A percentile compares a stretch with the other conserved stretches of the same genome.
Conservation (phyloP, 2,888 invertebrate genomes). For the Cabera pusaria region DNA sequence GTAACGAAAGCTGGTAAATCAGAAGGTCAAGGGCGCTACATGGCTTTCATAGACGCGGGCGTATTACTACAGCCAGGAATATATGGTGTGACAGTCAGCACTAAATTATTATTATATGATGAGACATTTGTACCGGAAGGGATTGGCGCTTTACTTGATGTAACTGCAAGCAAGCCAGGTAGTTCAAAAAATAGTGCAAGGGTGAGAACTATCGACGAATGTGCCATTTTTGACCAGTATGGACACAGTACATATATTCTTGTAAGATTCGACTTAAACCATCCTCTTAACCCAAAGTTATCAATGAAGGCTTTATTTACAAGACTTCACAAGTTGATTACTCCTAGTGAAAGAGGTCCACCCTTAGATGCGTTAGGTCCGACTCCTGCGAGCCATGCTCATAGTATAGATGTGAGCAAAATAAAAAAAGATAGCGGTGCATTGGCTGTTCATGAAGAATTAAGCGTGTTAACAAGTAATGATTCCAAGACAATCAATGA, state of each 20-base stretch:
- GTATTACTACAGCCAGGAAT: slow-evolving; percentile 63
- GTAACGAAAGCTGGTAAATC: slow-evolving; percentile 62
- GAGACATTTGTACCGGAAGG: slow-evolving; percentile 50
- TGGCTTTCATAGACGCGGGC: slow-evolving; percentile 61
- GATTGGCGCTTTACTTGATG: slow-evolving; percentile 51
- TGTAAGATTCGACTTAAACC: slow-evolving; percentile 62
- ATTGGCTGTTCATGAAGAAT: slow-evolving; percentile 68
- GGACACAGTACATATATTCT: slow-evolving; percentile 57
- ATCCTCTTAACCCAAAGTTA: slow-evolving; percentile 52
- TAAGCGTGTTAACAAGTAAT: slow-evolving; percentile 58
- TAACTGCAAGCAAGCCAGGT: slow-evolving; percentile 61
- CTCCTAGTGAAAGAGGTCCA: slow-evolving; percentile 40
- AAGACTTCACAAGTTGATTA: slow-evolving; percentile 49
- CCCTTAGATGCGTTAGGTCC: slow-evolving; percentile 49
- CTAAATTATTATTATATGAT: slow-evolving; percentile 51
- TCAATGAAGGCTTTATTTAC: slow-evolving; percentile 55
- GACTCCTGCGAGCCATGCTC: slow-evolving; percentile 47
- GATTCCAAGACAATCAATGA: slow-evolving; percentile 64
- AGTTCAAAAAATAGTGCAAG: no score
- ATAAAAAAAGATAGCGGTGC: slow-evolving; percentile 68
- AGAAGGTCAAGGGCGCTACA: slow-evolving; percentile 64
- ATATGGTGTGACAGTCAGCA: slow-evolving; percentile 52
- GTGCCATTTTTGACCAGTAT: slow-evolving; percentile 50
- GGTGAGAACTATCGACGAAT: slow-evolving; percentile 50
- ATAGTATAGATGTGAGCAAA: slow-evolving; percentile 51